Evolutionary conservation across 2,797 vertebrate species (phyloP).

Genomic region (Syngnathus rostellatus): DNA sequence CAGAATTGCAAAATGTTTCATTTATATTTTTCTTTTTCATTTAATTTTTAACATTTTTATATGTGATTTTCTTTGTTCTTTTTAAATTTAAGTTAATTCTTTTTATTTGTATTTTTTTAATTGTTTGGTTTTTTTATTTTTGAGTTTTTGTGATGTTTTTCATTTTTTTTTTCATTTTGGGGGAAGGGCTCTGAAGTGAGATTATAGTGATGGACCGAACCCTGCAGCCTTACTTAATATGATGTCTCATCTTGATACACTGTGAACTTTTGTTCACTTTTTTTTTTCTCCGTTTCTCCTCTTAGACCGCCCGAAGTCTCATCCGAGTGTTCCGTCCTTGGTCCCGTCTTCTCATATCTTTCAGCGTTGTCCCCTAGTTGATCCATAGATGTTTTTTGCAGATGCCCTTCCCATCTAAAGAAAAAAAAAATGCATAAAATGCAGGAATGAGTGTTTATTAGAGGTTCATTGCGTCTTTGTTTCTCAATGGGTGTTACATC

Average conservation of each 20-base stretch:
- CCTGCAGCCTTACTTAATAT: background rate
- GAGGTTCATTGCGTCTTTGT: background rate
- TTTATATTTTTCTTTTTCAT: no score
- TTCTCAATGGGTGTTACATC: background rate
- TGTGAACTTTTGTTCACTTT: background rate
- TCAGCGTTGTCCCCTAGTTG: background rate
- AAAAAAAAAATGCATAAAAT: background rate
- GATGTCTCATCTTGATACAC: background rate
- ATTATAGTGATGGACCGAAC: background rate
- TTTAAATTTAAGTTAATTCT: no score
- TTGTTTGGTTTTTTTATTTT: no score
- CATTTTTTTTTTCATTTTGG: no score
- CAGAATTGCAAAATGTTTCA: no score
- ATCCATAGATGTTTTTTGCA: background rate
- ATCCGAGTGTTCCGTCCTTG: background rate
- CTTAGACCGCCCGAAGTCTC: conserved; percentile 1
- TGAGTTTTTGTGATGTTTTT: no score
- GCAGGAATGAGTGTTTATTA: background rate
- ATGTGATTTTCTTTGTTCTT: no score
- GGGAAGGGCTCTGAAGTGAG: no score
- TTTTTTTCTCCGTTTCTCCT: background rate
- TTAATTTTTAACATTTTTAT: no score
- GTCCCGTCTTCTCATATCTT: background rate
- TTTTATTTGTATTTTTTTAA: no score
- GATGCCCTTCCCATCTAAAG: background rate